Evolutionary conservation across 2,113 vertebrate species (phyloP), one percentile per base, ranked within the genome.

Genomic region (Taurulus bubalis): DNA sequence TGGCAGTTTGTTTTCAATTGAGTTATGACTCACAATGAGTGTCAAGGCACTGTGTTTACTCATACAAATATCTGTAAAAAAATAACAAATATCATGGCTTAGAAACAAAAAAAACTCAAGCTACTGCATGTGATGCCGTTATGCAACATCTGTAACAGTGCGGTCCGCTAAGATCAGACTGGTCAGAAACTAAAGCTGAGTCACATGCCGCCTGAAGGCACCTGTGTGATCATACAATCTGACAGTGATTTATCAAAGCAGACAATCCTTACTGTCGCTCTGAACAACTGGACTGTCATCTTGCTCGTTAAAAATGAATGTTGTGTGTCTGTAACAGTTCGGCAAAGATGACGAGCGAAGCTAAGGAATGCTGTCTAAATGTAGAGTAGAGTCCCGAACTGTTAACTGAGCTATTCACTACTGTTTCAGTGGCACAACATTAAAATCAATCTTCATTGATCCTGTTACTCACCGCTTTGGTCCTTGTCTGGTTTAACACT

Each of bases 401-500:
- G 22, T 68, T 38, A 42, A 77, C 8, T 47, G 55, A 79, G 55
- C 40, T 53, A 18, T 74, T 66, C 20, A 75, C 8, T 3, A 2
- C 42, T 40, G 6, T 36, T 59, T 71, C 45, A 20, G 49, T 26
- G 53, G 24, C 42, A 38, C 49, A 40, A 45, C 40, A 65, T 71
- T n/a, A 2, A 68, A 81, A 82, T 82, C 51, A 71, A 63, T 70
- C 14, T 22, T 16, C 8, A 45, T 24, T 49, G 42, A 72, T 75
- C 18, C 4, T 16, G 51, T 63, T 30, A 86, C 93, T 91, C 82
- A 93, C 92, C n/a, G 86, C 0, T 87, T 4, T 0, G 92, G 36
- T 87, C 96, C 94, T 91, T 95, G 95, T 71, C 12, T 34, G 3
- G 45, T 85, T 90, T 87, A 89, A 94, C 38, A 80, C 92, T 5